A percentile compares a stretch with the other conserved stretches of the same genome.
phyloP scores from a whole-genome alignment of 2,888 invertebrate species.

The Therioaphis trifolii region DNA sequence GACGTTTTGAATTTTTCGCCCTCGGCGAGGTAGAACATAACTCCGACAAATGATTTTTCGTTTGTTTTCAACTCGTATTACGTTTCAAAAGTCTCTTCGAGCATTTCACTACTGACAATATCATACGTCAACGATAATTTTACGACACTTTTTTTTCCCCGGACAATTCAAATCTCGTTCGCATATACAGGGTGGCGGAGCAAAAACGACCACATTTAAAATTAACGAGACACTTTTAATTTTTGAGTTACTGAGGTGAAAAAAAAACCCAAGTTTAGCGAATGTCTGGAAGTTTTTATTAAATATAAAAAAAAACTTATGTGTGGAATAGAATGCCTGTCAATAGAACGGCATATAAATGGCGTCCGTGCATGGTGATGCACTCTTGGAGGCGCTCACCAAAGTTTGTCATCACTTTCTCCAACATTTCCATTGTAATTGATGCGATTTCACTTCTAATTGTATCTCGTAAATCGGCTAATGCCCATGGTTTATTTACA shows the following conservation, averaged over 20 bases:
- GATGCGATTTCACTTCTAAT: slow-evolving; percentile 4
- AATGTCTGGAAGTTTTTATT: slow-evolving; percentile 5
- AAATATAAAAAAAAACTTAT: slow-evolving; percentile 7
- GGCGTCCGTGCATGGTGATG: slow-evolving; percentile 7
- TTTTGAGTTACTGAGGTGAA: slow-evolving; percentile 19
- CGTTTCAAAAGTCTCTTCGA: too few relatives aligned
- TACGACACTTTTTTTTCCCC: too few relatives aligned
- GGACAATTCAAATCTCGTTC: too few relatives aligned
- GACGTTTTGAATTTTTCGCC: too few relatives aligned
- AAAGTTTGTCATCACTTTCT: slow-evolving; percentile 21
- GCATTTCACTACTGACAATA: too few relatives aligned
- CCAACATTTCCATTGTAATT: slow-evolving; percentile 1
- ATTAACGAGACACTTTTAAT: slow-evolving; percentile 13
- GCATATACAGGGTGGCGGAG: slow-evolving; percentile 11
- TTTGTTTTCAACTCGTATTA: too few relatives aligned
- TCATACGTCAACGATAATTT: too few relatives aligned
- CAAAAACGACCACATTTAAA: slow-evolving; percentile 16
- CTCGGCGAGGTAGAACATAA: too few relatives aligned
- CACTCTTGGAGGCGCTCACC: slow-evolving; percentile 10
- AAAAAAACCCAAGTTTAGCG: not conserved
- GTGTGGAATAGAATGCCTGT: not conserved
- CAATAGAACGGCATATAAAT: too few relatives aligned
- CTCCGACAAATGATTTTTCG: too few relatives aligned
- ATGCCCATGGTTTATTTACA: not conserved
- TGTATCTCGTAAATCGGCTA: not conserved